Base-by-base conservation (phyloP, 2,797 vertebrate genomes). In the Anguilla marmorata region DNA sequence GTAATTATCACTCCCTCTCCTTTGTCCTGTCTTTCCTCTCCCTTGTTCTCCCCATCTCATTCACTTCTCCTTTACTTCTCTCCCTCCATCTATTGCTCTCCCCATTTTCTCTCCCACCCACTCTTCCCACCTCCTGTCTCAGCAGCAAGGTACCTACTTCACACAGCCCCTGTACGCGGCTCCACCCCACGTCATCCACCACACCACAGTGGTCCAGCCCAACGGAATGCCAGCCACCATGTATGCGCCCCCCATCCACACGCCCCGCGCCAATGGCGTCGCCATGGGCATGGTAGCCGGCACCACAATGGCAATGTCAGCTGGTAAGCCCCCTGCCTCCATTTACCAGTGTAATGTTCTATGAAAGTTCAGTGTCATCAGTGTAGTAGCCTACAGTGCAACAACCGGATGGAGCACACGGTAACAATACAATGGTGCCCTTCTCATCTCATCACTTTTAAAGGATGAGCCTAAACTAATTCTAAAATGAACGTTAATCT, bases 281-380 rank as follows among this genome's bases (percentile, higher is more conserved):
- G 94, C 97, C 92, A 97, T 97, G 97, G 97, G 96, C 9, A 97
- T 97, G 97, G 96, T 97, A 0, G 96, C 96, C 0, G 97, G 97
- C 24, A 96, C 97, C 90, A 97, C 97, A 93, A 97, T 97, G 97
- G 96, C 97, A 0, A 97, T 97, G 97, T 97, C 96, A 86, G 96
- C 97, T 94, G 97, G 97, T 97, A 84, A 86, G 90, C n/a, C 0
- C 2, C 7, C 27, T 33, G 56, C 58, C 54, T 0, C 14, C 11
- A 16, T 45, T 45, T 45, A 16, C 56, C 56, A 19, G 56, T 3
- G 56, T 58, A 16, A 3, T 54, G 52, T 14, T 11, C 12, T 54
- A 54, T 54, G 52, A 16, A 3, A 19, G 2, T 58, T 14, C 56
- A 16, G 56, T 58, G 56, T 58, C 56, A 21, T 58, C 56, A 58